Evolutionary conservation across 2,888 invertebrate genomes (phyloP).

Genomic region (Rhyacophila evoluta): DNA sequence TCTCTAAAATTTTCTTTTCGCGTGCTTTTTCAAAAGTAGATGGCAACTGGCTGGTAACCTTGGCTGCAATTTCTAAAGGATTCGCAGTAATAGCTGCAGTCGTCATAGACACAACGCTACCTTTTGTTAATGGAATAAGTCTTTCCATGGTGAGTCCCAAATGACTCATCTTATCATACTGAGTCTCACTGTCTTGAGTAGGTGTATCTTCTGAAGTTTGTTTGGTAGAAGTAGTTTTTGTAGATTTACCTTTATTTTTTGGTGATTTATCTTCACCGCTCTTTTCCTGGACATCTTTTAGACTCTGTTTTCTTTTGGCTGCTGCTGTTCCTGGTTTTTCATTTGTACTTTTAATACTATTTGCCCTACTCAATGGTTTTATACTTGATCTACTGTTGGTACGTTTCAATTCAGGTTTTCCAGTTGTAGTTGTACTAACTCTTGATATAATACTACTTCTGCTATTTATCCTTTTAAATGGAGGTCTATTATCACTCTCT

Average conservation of each 20-base stretch:
- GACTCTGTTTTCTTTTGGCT: constrained; percentile 42
- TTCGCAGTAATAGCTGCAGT: constrained; percentile 72
- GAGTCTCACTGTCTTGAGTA: constrained; percentile 67
- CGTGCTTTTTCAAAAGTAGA: constrained; percentile 67
- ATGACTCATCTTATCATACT: constrained; percentile 62
- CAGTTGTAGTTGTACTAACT: constrained; percentile 20
- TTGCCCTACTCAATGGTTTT: constrained; percentile 63
- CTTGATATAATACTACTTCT: constrained; percentile 48
- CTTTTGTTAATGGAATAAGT: constrained; percentile 66
- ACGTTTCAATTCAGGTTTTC: constrained; percentile 56
- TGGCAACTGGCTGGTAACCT: constrained; percentile 70
- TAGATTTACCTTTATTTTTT: constrained; percentile 43
- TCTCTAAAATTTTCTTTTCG: constrained; percentile 67
- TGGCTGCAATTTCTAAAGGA: constrained; percentile 69
- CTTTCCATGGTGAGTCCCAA: constrained; percentile 62
- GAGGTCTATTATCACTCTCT: constrained; percentile 38
- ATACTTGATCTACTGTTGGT: constrained; percentile 61
- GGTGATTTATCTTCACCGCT: constrained; percentile 45
- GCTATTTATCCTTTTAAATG: constrained; percentile 48
- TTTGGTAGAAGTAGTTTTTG: constrained; percentile 53
- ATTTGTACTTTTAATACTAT: constrained; percentile 64
- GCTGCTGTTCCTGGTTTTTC: constrained; percentile 48
- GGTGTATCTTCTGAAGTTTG: constrained; percentile 58
- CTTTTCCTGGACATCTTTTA: constrained; percentile 56
- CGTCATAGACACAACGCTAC: constrained; percentile 71